Evolutionary conservation across 2,113 vertebrate genomes (phyloP).

Genomic region (Oryzias javanicus): DNA sequence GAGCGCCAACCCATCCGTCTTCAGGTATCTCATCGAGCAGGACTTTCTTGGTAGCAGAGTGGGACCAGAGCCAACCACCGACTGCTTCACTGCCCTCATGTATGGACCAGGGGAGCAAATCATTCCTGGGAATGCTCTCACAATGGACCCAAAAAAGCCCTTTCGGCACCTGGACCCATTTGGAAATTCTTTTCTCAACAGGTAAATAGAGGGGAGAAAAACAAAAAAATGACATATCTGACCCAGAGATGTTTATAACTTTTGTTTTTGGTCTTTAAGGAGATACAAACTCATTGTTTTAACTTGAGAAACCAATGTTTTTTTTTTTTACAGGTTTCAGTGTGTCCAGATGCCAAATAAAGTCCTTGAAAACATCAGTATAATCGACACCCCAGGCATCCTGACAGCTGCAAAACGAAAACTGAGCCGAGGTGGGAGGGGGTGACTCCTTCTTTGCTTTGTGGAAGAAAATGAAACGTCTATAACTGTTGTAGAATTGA

Average conservation of each 20-base stretch:
- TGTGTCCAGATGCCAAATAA: constrained; percentile 86
- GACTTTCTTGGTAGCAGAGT: constrained; percentile 86
- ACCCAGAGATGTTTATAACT: neutral
- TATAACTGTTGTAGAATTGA: neutral
- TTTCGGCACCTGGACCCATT: constrained; percentile 89
- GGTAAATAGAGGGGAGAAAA: too few relatives aligned
- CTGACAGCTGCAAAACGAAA: constrained; percentile 84
- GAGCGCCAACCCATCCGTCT: neutral
- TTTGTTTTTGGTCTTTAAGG: neutral
- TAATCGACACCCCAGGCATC: constrained; percentile 88
- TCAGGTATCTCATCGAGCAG: constrained; percentile 87
- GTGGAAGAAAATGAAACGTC: neutral
- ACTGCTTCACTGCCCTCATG: constrained; percentile 90
- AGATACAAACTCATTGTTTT: too few relatives aligned
- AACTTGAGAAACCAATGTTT: neutral
- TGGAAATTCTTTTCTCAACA: constrained; percentile 88
- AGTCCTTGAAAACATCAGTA: constrained; percentile 85
- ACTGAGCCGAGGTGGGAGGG: constrained; percentile 79
- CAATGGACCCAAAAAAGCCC: constrained; percentile 85
- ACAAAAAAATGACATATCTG: neutral
- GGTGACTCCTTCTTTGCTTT: neutral
- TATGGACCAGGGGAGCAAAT: constrained; percentile 77
- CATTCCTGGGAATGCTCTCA: constrained; percentile 85
- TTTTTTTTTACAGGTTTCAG: constrained; percentile 76
- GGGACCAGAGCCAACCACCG: constrained; percentile 89